Conservation (phyloP, 2,113 vertebrate species). For the Sinocyclocheilus anophthalmus region DNA sequence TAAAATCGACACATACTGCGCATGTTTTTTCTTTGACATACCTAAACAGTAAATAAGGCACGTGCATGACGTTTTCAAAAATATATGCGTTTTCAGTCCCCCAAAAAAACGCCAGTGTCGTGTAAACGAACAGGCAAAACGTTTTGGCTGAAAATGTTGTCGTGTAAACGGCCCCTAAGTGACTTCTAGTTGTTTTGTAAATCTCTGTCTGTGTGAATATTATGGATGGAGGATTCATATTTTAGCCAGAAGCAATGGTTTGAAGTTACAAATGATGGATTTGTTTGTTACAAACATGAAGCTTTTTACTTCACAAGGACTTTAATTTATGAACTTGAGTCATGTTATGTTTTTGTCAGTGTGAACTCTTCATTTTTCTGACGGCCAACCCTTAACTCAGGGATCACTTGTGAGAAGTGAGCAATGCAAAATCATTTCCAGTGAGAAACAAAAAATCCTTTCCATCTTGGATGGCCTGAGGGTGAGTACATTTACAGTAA, state of each 20-base stretch:
- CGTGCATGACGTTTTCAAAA: too few relatives aligned
- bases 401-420: background rate
- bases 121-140: too few relatives aligned
- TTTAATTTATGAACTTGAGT: too few relatives aligned
- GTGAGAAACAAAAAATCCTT: background rate
- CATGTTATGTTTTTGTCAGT: background rate
- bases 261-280: background rate
- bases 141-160: too few relatives aligned
- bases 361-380: background rate
- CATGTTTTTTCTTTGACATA: too few relatives aligned
- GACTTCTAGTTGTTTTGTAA: background rate
- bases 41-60: too few relatives aligned
- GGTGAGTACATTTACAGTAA: background rate
- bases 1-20: too few relatives aligned
- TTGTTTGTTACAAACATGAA: background rate
- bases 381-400: background rate
- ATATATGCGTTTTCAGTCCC: too few relatives aligned
- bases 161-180: background rate
- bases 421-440: background rate
- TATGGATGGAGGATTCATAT: background rate
- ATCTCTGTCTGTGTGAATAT: slow-evolving; percentile 12
- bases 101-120: too few relatives aligned
- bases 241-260: background rate
- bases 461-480: background rate
- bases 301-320: background rate